Percentiles rank a stretch among this genome's conserved stretches.
These are phyloP conservation scores for Uropetala carovei DNA, from an alignment of 2,888 invertebrate genomes.

Conservation along the genomic window DNA sequence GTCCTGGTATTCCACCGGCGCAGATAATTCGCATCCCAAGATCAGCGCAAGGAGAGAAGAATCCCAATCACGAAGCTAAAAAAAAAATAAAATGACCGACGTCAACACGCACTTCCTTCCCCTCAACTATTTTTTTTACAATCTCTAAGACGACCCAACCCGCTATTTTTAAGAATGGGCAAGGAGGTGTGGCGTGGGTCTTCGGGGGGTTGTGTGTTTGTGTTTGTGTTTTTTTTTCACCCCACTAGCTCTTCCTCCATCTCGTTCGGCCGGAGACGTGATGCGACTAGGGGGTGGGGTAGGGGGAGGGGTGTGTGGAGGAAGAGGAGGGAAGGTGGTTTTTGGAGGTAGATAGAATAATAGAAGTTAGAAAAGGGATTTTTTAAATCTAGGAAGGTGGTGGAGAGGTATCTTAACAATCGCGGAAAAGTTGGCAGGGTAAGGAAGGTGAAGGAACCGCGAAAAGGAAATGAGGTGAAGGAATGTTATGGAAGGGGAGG, in stretches of 20 bases:
- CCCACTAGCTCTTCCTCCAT: not conserved
- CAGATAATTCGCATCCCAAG: not conserved
- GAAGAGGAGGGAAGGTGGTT: not conserved
- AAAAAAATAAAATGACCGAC: not conserved
- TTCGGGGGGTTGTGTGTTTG: not conserved
- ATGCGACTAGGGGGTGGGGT: not conserved
- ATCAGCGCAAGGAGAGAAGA: not conserved
- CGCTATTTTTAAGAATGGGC: constrained; percentile 45
- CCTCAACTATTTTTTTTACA: not conserved
- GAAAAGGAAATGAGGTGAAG: not conserved
- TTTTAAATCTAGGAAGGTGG: not conserved
- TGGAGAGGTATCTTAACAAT: not conserved
- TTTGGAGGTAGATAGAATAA: not conserved
- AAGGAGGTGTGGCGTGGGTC: not conserved
- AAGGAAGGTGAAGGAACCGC: not conserved
- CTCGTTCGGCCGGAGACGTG: not conserved
- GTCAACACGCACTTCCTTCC: not conserved
- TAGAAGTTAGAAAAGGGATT: not conserved
- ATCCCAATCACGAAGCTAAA: not conserved
- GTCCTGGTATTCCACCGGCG: not conserved
- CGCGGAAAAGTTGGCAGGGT: not conserved
- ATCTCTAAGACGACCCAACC: not conserved
- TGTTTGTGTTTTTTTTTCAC: not conserved
- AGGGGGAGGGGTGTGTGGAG: not conserved
- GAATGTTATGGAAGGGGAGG: too few relatives aligned